Evolutionary conservation across 2,113 vertebrate species (phyloP).

Genomic region (Phalacrocorax carbo): DNA sequence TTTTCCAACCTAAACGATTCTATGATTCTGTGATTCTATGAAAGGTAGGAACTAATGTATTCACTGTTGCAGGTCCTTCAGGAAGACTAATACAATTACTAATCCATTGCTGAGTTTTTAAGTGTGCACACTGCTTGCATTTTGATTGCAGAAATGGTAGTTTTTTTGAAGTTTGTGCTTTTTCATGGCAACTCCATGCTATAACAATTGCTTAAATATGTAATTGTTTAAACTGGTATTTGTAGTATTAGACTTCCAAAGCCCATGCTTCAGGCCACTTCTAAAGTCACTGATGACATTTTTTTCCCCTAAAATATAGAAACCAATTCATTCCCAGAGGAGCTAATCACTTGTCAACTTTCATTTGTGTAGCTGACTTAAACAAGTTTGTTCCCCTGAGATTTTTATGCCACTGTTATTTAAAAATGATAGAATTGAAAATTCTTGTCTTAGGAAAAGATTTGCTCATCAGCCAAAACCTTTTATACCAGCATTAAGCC

Average conservation of each 20-base stretch:
- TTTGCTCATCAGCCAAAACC: slow-evolving; percentile 25
- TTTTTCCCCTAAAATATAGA: neutral
- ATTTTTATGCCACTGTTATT: slow-evolving; percentile 18
- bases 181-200: neutral
- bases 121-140: neutral
- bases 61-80: neutral
- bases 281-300: neutral
- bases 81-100: neutral
- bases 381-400: slow-evolving; percentile 40
- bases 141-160: neutral
- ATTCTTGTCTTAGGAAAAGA: slow-evolving; percentile 15
- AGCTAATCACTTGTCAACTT: slow-evolving; percentile 54
- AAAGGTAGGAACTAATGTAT: neutral
- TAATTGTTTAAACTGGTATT: slow-evolving; percentile 11
- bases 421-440: slow-evolving; percentile 34
- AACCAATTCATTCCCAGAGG: slow-evolving; percentile 38
- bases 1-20: neutral
- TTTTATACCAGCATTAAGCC: slow-evolving; percentile 31
- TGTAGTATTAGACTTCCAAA: slow-evolving; percentile 9
- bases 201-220: neutral
- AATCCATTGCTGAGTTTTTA: neutral
- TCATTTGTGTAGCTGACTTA: slow-evolving; percentile 38
- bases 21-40: neutral
- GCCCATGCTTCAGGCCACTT: slow-evolving; percentile 5
- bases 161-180: neutral